A percentile compares a stretch with the other conserved stretches of the same genome.
Conservation (phyloP, 2,113 vertebrate genomes). For the Scytalopus superciliaris region DNA sequence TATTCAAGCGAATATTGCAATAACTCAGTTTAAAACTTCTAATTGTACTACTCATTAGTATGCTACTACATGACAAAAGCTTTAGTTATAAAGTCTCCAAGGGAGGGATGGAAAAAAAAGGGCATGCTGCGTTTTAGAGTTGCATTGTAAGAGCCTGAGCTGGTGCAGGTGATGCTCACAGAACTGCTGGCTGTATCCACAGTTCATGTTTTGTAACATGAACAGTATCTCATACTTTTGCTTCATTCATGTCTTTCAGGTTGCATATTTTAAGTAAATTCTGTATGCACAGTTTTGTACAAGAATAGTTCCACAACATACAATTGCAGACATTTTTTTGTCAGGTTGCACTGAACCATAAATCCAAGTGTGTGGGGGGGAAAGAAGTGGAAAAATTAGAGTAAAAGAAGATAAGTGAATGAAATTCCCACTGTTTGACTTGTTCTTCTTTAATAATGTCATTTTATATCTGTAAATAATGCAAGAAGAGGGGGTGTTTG, state of each 20-base stretch:
- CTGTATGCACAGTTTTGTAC: fast-evolving
- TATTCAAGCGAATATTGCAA: neutral
- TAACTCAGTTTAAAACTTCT: neutral
- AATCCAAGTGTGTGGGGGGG: fast-evolving
- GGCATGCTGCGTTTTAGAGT: neutral
- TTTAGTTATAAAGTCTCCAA: neutral
- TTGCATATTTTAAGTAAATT: neutral
- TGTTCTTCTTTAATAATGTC: neutral
- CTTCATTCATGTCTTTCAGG: neutral
- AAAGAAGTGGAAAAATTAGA: neutral
- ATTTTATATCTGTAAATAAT: neutral
- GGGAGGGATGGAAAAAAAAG: no score
- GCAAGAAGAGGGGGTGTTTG: neutral
- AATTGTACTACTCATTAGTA: neutral
- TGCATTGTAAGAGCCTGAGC: neutral
- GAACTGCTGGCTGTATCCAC: neutral
- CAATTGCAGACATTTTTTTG: neutral
- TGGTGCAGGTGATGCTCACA: neutral
- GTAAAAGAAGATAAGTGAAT: neutral
- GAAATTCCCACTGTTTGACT: neutral
- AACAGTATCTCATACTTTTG: neutral
- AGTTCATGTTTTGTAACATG: fast-evolving
- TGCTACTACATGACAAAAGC: neutral
- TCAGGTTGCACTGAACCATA: neutral
- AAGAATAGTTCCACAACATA: fast-evolving